phyloP scores from a whole-genome alignment of 2,113 vertebrate species.

The Panthera uncia region DNA sequence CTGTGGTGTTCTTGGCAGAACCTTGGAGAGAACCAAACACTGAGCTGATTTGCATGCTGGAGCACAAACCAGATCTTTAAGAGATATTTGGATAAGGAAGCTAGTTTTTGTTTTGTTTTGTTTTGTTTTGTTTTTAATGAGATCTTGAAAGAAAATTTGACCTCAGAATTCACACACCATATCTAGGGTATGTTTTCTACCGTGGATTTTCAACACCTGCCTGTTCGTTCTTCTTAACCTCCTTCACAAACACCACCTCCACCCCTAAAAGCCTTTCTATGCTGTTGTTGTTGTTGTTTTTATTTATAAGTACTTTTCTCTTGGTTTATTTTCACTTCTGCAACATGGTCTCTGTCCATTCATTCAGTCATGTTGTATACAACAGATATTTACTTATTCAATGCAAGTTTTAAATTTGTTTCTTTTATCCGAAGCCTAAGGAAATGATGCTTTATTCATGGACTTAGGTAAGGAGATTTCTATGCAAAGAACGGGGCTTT shows the following conservation, averaged over 20 bases:
- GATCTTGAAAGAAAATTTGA: background rate
- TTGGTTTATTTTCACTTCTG: slow-evolving; percentile 1
- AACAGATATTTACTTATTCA: background rate
- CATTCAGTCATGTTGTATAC: background rate
- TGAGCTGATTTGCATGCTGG: background rate
- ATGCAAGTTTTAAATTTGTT: background rate
- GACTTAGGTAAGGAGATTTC: slow-evolving; percentile 4
- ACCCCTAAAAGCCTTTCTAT: background rate
- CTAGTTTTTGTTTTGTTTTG: background rate
- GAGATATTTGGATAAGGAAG: background rate
- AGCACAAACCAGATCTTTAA: background rate
- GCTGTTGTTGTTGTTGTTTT: background rate
- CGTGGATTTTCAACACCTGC: background rate
- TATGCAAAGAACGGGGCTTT: background rate
- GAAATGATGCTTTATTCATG: background rate
- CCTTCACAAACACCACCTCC: background rate
- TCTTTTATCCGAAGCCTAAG: background rate
- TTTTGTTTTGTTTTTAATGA: background rate
- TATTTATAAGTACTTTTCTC: background rate
- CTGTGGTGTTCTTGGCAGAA: background rate
- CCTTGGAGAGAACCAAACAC: background rate
- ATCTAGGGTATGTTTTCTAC: background rate
- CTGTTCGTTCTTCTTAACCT: background rate
- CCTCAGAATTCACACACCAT: background rate
- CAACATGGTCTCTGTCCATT: background rate